Percentiles rank a stretch among this genome's conserved stretches.
These are phyloP conservation scores for Drosophila nigromelanica DNA, from an alignment of 1,140 invertebrate species.

Conservation along the genomic window DNA sequence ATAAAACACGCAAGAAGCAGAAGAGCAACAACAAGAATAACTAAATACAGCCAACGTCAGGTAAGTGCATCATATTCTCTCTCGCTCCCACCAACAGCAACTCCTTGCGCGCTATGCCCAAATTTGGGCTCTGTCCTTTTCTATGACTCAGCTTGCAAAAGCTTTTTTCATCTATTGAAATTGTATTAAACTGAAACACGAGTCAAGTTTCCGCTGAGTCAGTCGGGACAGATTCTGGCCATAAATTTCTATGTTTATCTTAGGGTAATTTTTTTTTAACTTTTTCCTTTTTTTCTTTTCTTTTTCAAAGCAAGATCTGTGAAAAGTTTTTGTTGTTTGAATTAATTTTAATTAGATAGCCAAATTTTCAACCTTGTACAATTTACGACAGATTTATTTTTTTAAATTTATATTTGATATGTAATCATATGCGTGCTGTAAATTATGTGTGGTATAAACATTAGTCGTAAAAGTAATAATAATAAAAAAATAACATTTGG, in stretches of 20 bases:
- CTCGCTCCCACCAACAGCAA: background rate
- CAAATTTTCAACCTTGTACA: slow-evolving; percentile 61
- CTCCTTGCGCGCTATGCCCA: background rate
- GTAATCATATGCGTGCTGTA: slow-evolving; percentile 9
- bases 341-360: slow-evolving; percentile 65
- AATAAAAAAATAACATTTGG: slow-evolving; percentile 1
- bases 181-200: slow-evolving; percentile 10
- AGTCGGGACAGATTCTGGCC: slow-evolving; percentile 15
- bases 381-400: slow-evolving; percentile 56
- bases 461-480: slow-evolving; percentile 1
- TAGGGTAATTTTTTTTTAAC: slow-evolving; percentile 21
- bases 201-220: slow-evolving; percentile 40
- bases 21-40: slow-evolving; percentile 45
- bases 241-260: slow-evolving; percentile 38
- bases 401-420: slow-evolving; percentile 18
- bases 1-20: slow-evolving; percentile 29
- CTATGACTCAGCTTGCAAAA: slow-evolving; percentile 28
- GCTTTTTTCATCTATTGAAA: background rate
- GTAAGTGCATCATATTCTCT: slow-evolving; percentile 35
- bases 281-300: slow-evolving; percentile 2
- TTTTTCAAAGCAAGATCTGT: background rate
- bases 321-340: slow-evolving; percentile 12
- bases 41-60: slow-evolving; percentile 39
- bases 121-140: slow-evolving; percentile 14
- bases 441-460: slow-evolving; percentile 23